Evolutionary conservation across 2,113 vertebrate species (phyloP).

Genomic region (Mugil cephalus): DNA sequence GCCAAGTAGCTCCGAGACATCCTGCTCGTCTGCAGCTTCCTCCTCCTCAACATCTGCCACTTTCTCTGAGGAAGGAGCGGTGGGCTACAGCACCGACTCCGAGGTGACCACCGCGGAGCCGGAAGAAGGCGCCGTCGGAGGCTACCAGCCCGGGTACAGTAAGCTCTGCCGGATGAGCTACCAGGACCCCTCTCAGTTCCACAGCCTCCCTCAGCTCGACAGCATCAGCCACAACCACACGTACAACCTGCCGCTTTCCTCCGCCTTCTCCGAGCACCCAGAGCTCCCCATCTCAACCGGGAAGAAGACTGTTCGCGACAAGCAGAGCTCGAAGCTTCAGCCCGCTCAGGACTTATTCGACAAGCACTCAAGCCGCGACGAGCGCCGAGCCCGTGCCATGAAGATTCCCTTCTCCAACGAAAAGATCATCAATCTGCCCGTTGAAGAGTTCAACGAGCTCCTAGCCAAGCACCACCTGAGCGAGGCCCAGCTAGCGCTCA

Average conservation of each 20-base stretch:
- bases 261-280: constrained; percentile 76
- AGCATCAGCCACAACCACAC: constrained; percentile 96
- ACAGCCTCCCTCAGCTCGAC: constrained; percentile 93
- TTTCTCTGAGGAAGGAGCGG: constrained; percentile 97
- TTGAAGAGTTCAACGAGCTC: constrained; percentile 99
- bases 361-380: constrained; percentile 95
- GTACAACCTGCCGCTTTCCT: constrained; percentile 91
- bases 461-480: constrained; percentile 96
- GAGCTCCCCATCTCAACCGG: constrained; percentile 81
- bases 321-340: constrained; percentile 82
- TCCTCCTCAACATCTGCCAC: constrained; percentile 90
- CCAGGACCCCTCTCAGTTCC: constrained; percentile 93
- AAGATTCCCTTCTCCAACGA: constrained; percentile 99
- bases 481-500: constrained; percentile 95
- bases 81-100: constrained; percentile 97
- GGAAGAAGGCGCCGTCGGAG: constrained; percentile 93
- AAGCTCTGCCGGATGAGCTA: constrained; percentile 99
- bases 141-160: constrained; percentile 94
- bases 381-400: constrained; percentile 94
- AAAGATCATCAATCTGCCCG: constrained; percentile 97
- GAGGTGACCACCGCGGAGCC: constrained; percentile 89
- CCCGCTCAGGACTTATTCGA: constrained; percentile 87
- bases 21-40: constrained; percentile 89
- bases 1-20: constrained; percentile 95
- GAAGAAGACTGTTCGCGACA: constrained; percentile 89